Base-by-base conservation (phyloP, 2,113 vertebrate species). In the Petrocephalus microphthalmus region DNA sequence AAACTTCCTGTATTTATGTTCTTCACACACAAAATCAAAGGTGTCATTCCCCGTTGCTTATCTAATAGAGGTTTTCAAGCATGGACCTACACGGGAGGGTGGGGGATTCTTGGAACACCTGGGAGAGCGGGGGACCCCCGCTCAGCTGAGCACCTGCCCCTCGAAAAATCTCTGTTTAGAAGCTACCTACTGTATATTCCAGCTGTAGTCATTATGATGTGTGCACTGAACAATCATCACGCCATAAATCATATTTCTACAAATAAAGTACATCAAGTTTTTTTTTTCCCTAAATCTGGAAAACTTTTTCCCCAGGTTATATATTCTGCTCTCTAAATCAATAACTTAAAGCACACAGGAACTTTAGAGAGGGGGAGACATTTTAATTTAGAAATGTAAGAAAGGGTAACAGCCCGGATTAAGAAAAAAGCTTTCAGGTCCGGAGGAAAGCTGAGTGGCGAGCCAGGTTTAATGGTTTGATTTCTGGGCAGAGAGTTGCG, bases 401-500 rank as follows among this genome's bases (percentile, higher is more conserved):
- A 92, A 91, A 89, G 91, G 90, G 92, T 91, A 91, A 90, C 91
- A 90, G 88, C 74, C n/a, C n/a, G n/a, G n/a, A 89, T 90, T 89
- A 87, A 87, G 90, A 87, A 89, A 90, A 90, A 89, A 74, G 86
- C 87, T 89, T 91, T 92, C 54, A 85, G 84, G 54, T 84, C 64
- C 22, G 89, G 25, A 64, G 84, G 86, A 60, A 64, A 88, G 89
- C 88, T 89, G 49, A 53, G 57, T 29, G 8, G 42, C 45, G 84
- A 71, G 86, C 57, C 42, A 74, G 78, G 67, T 60, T 57, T 10
- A 83, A 25, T 88, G 89, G 71, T 42, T 29, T 53, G 85, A 89
- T 64, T 87, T 42, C 49, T 84, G 5, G 60, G 13, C 37, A 64
- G 60, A 87, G 86, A 88, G 89, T 90, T 37, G 25, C 78, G 88